Evolutionary conservation across 2,888 invertebrate genomes (phyloP), one percentile per base, ranked within the genome.

Genomic region (Shargacucullia verbasci): DNA sequence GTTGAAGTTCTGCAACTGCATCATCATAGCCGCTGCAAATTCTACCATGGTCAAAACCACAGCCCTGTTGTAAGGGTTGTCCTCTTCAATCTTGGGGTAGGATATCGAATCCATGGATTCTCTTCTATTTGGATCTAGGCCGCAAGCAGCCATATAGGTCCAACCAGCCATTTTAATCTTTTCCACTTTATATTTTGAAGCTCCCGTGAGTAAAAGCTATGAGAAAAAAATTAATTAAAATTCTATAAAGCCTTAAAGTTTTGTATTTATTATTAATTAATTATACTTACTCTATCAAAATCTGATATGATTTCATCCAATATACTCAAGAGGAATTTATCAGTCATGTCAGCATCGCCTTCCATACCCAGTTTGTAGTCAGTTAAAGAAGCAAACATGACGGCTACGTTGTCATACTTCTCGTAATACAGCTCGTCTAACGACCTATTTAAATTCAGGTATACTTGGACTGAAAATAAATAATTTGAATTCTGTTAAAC

Each of bases 71-170:
- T 94, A 91, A 2, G 87, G 83, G 45, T 86, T 87, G 70, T 88
- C 89, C 44, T 87, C 85, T 8, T 78, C 83, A 46, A 56, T 20
- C 12, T 61, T 78, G 11, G 76, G 50, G 14, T 70, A 65, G 0
- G 91, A 89, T 0, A 83, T 69, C 1, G 94, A 90, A 54, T 91
- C 94, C 0, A 90, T 89, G 1, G 96, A 96, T 78, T 95, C 95
- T 56, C 96, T 94, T 47, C 96, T 94, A 29, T 95, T 96, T 0
- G 97, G 96, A 76, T 97, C 97, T 44, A 99, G 93, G 0, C 99
- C 99, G 80, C 98, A 98, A 0, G 99, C 99, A 1, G 99, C 99
- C 99, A 99, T 99, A 80, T 99, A 99, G 0, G 99, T 99, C 95
- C 98, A 98, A 59, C 98, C 98, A 43, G 99, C 98, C 53, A 99